Base-by-base conservation (phyloP, 1,140 invertebrate species). In the Drosophila eugracilis region DNA sequence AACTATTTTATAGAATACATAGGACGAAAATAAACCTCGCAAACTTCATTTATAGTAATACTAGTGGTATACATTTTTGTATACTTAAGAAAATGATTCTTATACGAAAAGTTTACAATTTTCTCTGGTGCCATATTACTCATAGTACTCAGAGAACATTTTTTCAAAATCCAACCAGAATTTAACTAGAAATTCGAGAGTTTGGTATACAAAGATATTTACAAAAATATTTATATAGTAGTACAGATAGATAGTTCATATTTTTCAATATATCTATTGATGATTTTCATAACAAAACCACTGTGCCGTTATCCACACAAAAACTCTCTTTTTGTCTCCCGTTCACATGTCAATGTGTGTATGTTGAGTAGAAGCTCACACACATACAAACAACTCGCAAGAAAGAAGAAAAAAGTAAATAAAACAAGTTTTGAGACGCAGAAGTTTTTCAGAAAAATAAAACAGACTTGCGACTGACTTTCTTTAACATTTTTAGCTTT, bases 361-460 rank as follows among this genome's bases (percentile, higher is more conserved):
- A 54, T 79, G 62, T 57, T 58, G 57, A 74, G 62, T 75, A 70
- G 75, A 84, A 67, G 73, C 78, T 77, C 78, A 59, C 66, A 67
- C 37, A 54, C 42, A 53, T 36, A 52, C 49, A 28, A n/a, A 24
- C 37, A 21, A 37, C n/a, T 9, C 42, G 30, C 41, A 39, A 47
- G 71, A 52, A 65, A 59, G 41, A 58, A 78, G 45, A 70, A 65
- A 62, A 57, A 76, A 69, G 53, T 55, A 59, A 67, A 63, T 47
- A 84, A 81, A 85, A 86, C 77, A 74, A 86, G 77, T 77, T 86
- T 80, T 81, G 71, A 65, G 72, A 66, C 78, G 77, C 81, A 86
- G 81, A 88, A 86, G 81, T 86, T 86, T 88, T 85, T 67, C 58
- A 71, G 55, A 60, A 63, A 52, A 60, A 62, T 49, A 48, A 67